phyloP scores from a whole-genome alignment of 2,888 invertebrate genomes.

The Buathra laborator region DNA sequence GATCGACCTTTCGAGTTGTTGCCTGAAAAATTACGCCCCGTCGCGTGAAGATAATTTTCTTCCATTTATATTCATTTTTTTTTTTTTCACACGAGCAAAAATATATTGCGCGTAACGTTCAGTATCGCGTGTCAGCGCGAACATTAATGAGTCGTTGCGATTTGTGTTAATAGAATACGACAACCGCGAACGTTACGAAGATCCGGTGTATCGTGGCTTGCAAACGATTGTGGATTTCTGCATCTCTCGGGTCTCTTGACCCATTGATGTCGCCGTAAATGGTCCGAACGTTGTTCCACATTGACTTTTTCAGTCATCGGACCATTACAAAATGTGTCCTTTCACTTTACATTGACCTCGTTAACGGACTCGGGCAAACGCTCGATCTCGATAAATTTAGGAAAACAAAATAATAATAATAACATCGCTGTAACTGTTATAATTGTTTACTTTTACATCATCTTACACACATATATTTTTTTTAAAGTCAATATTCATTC shows the following conservation, averaged over 20 bases:
- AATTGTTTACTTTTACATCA: slow-evolving; percentile 66
- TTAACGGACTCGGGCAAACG: slow-evolving; percentile 32
- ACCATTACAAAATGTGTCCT: slow-evolving; percentile 65
- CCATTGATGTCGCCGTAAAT: slow-evolving; percentile 56
- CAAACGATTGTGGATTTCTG: background rate
- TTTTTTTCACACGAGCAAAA: too few relatives aligned
- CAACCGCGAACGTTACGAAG: background rate
- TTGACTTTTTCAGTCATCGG: slow-evolving; percentile 51
- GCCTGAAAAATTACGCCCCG: too few relatives aligned
- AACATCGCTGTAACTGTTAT: slow-evolving; percentile 54
- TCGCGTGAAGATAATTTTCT: too few relatives aligned
- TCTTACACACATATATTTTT: slow-evolving; percentile 62
- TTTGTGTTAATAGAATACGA: background rate
- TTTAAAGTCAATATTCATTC: slow-evolving; percentile 62
- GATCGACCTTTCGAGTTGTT: background rate
- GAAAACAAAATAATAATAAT: slow-evolving; percentile 3
- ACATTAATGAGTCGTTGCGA: slow-evolving; percentile 13
- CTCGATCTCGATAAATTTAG: background rate
- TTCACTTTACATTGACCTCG: slow-evolving; percentile 70
- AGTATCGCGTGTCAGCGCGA: background rate
- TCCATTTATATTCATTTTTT: too few relatives aligned
- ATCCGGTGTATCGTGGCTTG: background rate
- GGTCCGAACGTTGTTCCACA: slow-evolving; percentile 52
- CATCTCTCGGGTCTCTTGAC: slow-evolving; percentile 28
- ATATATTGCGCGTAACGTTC: too few relatives aligned